Base-by-base conservation (phyloP, 2,113 vertebrate genomes). In the Lepisosteus osseus region DNA sequence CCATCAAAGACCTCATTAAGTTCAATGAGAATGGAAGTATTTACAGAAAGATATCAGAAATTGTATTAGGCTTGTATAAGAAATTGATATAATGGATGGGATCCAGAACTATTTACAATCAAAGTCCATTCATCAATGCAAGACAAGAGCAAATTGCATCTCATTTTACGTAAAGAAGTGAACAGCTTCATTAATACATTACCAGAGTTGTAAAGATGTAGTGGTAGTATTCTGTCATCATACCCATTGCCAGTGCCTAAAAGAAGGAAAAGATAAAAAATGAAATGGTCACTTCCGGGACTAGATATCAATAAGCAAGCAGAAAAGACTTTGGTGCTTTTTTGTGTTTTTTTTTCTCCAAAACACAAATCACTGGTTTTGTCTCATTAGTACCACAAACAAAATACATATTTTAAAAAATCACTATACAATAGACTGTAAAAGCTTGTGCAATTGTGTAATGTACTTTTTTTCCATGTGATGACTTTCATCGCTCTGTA, bases 151-250 rank as follows among this genome's bases (percentile, higher is more conserved):
- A 82, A 86, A 89, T 72, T 45, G 73, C 14, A 81, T 80, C 71
- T 82, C 75, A 75, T 82, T 88, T 85, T 84, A 82, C 82, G 84
- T 84, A 82, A 86, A 85, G 78, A 79, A 83, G 73, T 74, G 68
- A 56, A 9, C 47, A 9, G 47, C 47, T 6, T 51, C 5, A 51
- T 6, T 51, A 64, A 77, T 90, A 93, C 93, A 15, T 98, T 98
- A 99, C 97, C 97, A 99, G 93, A 68, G 97, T 99, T 80, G 97
- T 99, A 93, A 99, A 99, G 92, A 99, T 97, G 90, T 98, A 98
- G 94, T 99, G 97, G 92, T 99, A 99, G 84, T 99, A 99, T 73
- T 99, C 97, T 0, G 97, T 99, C 97, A 99, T 98, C 97, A 99
- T 99, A 79, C 97, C 97, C 96, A 99, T 99, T 54, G 96, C 95